Base-by-base conservation (phyloP, 2,113 vertebrate genomes). In the Porphyrio hochstetteri region DNA sequence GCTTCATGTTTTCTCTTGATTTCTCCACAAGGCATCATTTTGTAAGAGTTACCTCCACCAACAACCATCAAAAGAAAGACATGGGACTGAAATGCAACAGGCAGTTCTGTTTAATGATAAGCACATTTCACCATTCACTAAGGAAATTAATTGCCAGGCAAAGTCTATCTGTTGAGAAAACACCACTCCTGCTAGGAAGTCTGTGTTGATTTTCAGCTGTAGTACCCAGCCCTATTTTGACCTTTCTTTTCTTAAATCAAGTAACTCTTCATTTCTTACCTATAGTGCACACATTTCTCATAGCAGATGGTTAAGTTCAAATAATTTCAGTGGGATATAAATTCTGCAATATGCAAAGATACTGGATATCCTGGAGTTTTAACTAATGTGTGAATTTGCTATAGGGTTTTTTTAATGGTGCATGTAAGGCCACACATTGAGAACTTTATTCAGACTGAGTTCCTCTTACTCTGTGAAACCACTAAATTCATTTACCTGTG, bases 61-160 rank as follows among this genome's bases (percentile, higher is more conserved):
- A 52, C 0, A 0, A 18, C 50, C 56, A 38, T 48, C 55, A 33
- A 42, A 61, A 11, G 25, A 28, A 65, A 35, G 8, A 40, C 33
- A 35, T 0, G 2, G 63, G 38, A 67, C 12, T n/a, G 13, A 53
- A 84, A 81, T 5, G 27, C 27, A 84, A 4, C 3, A 15, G 27
- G 11, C 5, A 68, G 2, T 38, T 52, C 38, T 78, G 36, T 29
- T 72, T 63, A 44, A 33, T 14, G 36, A 2, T 16, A 31, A 13
- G 9, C 10, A 2, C 55, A 61, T 31, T 11, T 59, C 38, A 57
- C 16, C n/a, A 29, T 5, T 38, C 40, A 20, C 18, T 15, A 13
- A 6, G 19, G 36, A 86, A 86, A 88, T 44, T 29, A 25, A 53
- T 15, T 27, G 44, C 46, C 31, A 46, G 28, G 38, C 15, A 13